These are phyloP conservation scores for Brachionus paranguensis DNA, from an alignment of 1,140 invertebrate species.

Conservation along the genomic window DNA sequence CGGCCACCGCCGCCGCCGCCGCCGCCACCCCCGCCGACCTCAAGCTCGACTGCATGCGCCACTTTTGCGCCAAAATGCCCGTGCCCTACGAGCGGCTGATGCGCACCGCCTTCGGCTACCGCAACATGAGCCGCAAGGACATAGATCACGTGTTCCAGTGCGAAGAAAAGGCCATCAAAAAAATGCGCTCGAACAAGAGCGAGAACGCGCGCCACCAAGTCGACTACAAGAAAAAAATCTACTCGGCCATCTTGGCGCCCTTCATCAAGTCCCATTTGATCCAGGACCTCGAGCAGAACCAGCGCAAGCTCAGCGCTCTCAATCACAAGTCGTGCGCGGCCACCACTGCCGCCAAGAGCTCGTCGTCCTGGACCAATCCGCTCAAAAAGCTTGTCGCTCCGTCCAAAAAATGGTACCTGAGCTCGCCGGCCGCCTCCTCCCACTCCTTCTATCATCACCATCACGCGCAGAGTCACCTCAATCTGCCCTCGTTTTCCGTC, in stretches of 20 bases:
- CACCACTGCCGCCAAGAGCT: background rate
- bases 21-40: background rate
- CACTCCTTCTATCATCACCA: conserved; percentile 32
- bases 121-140: conserved; percentile 38
- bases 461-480: background rate
- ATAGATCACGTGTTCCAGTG: conserved; percentile 13
- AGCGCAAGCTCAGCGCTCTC: background rate
- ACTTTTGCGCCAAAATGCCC: background rate
- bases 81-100: background rate
- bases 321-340: background rate
- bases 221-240: conserved; percentile 34
- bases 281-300: background rate
- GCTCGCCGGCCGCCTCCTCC: background rate
- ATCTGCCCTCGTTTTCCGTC: conserved; percentile 13
- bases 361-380: background rate
- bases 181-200: background rate
- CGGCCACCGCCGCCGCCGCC: no score
- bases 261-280: conserved; percentile 10
- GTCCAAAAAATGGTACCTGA: conserved; percentile 26
- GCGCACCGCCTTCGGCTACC: background rate
- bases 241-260: background rate
- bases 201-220: background rate
- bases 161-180: conserved; percentile 30
- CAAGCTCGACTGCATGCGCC: background rate
- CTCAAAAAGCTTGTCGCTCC: background rate